Conservation (phyloP, 2,888 invertebrate genomes). For the Eueremaeus valkanovi region DNA sequence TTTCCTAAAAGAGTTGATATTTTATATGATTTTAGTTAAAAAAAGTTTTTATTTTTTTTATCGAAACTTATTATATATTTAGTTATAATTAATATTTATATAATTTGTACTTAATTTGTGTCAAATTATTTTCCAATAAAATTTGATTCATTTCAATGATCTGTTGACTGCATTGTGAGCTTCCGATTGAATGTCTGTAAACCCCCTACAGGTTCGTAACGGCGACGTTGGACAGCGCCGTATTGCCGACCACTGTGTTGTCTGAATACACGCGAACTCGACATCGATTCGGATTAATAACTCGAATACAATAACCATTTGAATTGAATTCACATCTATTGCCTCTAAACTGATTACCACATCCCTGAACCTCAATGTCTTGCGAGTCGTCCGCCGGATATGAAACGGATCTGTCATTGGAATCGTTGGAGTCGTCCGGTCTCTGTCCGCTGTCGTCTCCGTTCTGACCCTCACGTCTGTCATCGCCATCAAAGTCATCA, state of each 20-base stretch:
- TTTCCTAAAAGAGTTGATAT: too few species aligned
- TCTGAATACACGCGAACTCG: background rate
- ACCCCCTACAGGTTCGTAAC: slow-evolving; percentile 9
- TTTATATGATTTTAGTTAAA: too few species aligned
- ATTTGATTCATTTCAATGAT: background rate
- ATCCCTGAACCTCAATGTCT: slow-evolving; percentile 6
- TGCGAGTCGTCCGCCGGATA: too few species aligned
- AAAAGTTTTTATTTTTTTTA: too few species aligned
- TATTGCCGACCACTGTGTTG: background rate
- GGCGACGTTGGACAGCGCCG: background rate
- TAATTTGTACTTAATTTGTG: too few species aligned
- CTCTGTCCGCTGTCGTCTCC: background rate
- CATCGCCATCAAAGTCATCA: background rate
- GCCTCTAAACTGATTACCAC: slow-evolving; percentile 8
- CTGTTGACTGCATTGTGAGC: background rate
- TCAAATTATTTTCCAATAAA: background rate
- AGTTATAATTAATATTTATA: too few species aligned
- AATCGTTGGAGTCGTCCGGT: background rate
- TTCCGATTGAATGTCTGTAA: background rate
- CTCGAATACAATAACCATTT: slow-evolving; percentile 13
- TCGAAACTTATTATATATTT: too few species aligned
- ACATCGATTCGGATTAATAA: background rate
- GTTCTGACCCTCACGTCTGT: background rate
- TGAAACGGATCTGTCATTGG: background rate
- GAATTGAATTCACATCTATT: slow-evolving; percentile 10